A percentile compares a stretch with the other conserved stretches of the same genome.
Evolutionary conservation across 2,888 invertebrate genomes (phyloP).

Genomic region (Tenthredo mesomela): DNA sequence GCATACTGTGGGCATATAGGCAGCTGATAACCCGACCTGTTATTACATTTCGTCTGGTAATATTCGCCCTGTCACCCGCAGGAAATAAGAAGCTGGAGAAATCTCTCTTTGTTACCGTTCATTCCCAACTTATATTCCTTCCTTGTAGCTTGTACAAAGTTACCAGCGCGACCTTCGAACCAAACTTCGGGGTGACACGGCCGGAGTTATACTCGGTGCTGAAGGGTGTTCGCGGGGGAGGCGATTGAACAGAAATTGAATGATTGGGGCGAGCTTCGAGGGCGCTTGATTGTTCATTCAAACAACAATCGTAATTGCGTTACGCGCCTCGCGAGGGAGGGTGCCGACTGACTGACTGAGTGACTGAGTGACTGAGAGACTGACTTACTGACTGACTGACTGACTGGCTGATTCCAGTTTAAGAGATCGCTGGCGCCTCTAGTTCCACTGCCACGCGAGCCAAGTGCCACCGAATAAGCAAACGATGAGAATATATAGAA

Average conservation of each 20-base stretch:
- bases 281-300: slow-evolving; percentile 79
- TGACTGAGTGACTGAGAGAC: slow-evolving; percentile 5
- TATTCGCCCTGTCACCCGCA: slow-evolving; percentile 76
- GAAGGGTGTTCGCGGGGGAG: slow-evolving; percentile 65
- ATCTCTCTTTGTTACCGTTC: slow-evolving; percentile 60
- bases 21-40: slow-evolving; percentile 63
- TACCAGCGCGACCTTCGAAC: neutral
- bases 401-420: slow-evolving; percentile 10
- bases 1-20: slow-evolving; percentile 55
- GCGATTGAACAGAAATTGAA: slow-evolving; percentile 78
- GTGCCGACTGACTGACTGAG: slow-evolving; percentile 43
- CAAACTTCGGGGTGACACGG: neutral
- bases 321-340: slow-evolving; percentile 68
- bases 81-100: slow-evolving; percentile 70
- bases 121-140: neutral
- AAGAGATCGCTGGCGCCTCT: slow-evolving; percentile 22
- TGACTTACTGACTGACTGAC: slow-evolving; percentile 39
- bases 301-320: slow-evolving; percentile 79
- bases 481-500: neutral
- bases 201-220: neutral
- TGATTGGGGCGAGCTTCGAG: slow-evolving; percentile 77
- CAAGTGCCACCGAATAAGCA: neutral
- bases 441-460: slow-evolving; percentile 29
- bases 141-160: neutral
- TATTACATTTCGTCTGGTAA: slow-evolving; percentile 76